These are phyloP conservation scores for Scytalopus superciliaris DNA, from an alignment of 2,113 vertebrate genomes.

Conservation along the genomic window DNA sequence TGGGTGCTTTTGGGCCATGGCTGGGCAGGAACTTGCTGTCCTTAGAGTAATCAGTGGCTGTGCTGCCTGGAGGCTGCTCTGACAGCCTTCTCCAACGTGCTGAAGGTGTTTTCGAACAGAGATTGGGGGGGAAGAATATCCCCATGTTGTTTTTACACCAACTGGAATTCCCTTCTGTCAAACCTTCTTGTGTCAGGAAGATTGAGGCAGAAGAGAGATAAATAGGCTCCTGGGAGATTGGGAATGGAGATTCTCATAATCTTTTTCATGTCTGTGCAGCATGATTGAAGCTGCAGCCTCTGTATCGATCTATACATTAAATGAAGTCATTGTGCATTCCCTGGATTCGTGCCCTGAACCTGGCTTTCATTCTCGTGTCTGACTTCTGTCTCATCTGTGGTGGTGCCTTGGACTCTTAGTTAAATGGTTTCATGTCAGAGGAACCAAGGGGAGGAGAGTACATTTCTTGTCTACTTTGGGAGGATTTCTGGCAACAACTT, in stretches of 20 bases:
- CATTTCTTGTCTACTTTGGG: background rate
- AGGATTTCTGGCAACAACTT: background rate
- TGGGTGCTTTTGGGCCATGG: background rate
- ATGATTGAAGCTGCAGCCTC: slow-evolving; percentile 12
- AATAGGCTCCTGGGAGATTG: slow-evolving; percentile 33
- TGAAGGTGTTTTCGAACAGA: background rate
- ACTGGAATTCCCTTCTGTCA: background rate
- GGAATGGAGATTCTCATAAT: background rate
- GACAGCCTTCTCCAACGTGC: background rate
- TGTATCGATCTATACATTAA: background rate
- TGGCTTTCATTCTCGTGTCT: background rate
- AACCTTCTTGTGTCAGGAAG: background rate
- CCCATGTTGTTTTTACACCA: background rate
- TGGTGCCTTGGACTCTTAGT: background rate
- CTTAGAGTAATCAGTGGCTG: background rate
- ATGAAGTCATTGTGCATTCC: slow-evolving; percentile 17
- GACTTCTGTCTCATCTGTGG: background rate
- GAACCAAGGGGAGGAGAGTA: background rate
- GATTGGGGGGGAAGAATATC: background rate
- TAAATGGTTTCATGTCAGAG: background rate
- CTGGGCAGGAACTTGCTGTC: background rate
- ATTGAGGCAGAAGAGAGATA: slow-evolving; percentile 1
- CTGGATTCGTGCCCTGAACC: background rate
- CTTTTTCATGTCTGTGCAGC: background rate
- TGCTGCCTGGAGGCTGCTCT: background rate